Evolutionary conservation across 2,113 vertebrate species (phyloP).

Genomic region (Herpetotheres cachinnans): DNA sequence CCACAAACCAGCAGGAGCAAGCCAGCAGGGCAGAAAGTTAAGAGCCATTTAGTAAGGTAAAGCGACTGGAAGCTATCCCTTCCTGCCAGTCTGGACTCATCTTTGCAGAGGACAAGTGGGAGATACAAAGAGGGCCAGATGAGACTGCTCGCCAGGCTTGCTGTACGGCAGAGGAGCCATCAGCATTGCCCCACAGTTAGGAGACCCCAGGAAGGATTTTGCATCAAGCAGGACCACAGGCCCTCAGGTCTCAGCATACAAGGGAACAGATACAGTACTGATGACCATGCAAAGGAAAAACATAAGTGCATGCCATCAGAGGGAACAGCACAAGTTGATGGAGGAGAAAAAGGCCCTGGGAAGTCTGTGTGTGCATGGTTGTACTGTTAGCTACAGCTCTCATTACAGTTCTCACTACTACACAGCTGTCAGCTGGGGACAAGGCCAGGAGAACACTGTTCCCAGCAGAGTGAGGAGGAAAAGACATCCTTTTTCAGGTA

Average conservation of each 20-base stretch:
- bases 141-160: not conserved
- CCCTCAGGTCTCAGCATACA: not conserved
- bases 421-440: not conserved
- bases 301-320: rapidly evolving
- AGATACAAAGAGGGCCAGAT: rapidly evolving
- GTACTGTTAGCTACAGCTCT: not conserved
- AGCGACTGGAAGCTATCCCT: not conserved
- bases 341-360: not conserved
- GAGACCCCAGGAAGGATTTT: not conserved
- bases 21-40: not conserved
- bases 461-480: not conserved
- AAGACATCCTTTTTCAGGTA: not conserved
- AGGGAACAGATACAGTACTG: not conserved
- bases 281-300: not conserved
- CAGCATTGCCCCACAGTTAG: not conserved
- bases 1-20: not conserved
- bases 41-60: not conserved
- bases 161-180: not conserved
- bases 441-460: not conserved
- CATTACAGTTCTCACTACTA: not conserved
- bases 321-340: not conserved
- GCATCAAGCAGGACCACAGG: not conserved
- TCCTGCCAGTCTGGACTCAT: not conserved
- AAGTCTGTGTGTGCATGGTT: not conserved
- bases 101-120: not conserved